Percentiles rank a stretch among this genome's conserved stretches.
Evolutionary conservation across 92 coral and sea anemone genomes (phyloP).

Genomic region (Epizoanthus illoricatus): DNA sequence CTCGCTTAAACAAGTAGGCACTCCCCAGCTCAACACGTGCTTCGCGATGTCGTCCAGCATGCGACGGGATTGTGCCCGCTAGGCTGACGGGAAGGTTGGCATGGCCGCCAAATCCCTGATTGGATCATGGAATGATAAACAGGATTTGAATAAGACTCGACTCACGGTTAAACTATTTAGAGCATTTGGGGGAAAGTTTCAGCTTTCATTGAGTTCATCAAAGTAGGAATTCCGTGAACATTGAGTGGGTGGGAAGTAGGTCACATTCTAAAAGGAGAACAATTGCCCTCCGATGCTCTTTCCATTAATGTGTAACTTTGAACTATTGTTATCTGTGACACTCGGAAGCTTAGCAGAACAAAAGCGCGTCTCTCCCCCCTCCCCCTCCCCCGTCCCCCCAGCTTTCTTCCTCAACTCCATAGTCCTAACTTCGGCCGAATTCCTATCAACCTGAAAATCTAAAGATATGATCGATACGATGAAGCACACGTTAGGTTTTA

Average conservation of each 20-base stretch:
- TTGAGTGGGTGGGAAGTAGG: constrained; percentile 4
- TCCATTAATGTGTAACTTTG: too few relatives aligned
- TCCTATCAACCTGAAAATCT: too few relatives aligned
- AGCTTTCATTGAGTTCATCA: background rate
- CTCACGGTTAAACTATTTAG: constrained; percentile 19
- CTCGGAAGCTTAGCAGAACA: too few relatives aligned
- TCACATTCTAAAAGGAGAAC: too few relatives aligned
- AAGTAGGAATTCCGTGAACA: constrained; percentile 1
- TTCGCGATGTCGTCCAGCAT: background rate
- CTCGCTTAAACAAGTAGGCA: background rate
- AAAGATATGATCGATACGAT: too few relatives aligned
- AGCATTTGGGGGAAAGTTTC: background rate
- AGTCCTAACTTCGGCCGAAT: too few relatives aligned
- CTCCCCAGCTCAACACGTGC: background rate
- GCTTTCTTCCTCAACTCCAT: too few relatives aligned
- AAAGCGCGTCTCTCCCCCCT: too few relatives aligned
- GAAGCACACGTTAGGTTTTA: too few relatives aligned
- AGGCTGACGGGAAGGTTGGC: background rate
- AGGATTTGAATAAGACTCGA: constrained; percentile 4
- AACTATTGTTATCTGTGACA: too few relatives aligned
- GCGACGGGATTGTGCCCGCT: background rate
- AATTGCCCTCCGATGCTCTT: too few relatives aligned
- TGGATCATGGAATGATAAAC: constrained; percentile 24
- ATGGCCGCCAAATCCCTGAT: constrained; percentile 1
- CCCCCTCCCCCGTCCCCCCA: too few relatives aligned